A percentile compares a stretch with the other conserved stretches of the same genome.
These are phyloP conservation scores for Rousettus leschenaultii DNA, from an alignment of 2,113 vertebrate genomes.

Conservation along the genomic window DNA sequence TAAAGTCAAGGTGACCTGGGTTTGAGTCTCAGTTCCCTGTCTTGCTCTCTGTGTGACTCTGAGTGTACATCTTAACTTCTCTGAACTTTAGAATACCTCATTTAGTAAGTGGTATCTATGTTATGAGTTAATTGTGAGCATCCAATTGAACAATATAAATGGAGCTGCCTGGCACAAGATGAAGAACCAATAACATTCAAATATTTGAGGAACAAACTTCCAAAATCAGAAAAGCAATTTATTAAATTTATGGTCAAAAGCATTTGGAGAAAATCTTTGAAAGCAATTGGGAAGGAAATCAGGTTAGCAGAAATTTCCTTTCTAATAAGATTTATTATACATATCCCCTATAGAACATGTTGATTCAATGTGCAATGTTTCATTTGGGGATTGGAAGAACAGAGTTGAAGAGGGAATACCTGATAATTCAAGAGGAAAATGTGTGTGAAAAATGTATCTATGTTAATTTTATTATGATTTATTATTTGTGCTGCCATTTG, in stretches of 20 bases:
- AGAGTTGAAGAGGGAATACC: not conserved
- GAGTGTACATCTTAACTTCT: not conserved
- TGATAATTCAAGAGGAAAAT: not conserved
- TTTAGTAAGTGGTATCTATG: not conserved
- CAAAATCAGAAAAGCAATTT: constrained; percentile 28
- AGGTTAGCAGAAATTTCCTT: not conserved
- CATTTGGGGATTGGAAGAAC: not conserved
- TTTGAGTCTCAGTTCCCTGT: not conserved
- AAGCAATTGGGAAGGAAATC: not conserved
- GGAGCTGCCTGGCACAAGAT: not conserved
- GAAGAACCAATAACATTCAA: not conserved
- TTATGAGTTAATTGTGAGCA: not conserved
- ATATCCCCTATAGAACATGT: not conserved
- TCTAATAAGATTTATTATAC: not conserved
- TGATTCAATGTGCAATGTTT: not conserved
- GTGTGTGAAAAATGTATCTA: not conserved
- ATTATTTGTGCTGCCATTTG: not conserved
- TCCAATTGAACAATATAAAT: not conserved
- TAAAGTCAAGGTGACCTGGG: not conserved
- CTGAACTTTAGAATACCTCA: not conserved
- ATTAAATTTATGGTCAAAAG: constrained; percentile 15
- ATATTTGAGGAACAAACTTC: constrained; percentile 33
- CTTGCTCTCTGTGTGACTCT: not conserved
- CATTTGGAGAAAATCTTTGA: constrained; percentile 1
- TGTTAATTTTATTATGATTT: not conserved